Base-by-base conservation (phyloP, 2,888 invertebrate species). In the Tyria jacobaeae region DNA sequence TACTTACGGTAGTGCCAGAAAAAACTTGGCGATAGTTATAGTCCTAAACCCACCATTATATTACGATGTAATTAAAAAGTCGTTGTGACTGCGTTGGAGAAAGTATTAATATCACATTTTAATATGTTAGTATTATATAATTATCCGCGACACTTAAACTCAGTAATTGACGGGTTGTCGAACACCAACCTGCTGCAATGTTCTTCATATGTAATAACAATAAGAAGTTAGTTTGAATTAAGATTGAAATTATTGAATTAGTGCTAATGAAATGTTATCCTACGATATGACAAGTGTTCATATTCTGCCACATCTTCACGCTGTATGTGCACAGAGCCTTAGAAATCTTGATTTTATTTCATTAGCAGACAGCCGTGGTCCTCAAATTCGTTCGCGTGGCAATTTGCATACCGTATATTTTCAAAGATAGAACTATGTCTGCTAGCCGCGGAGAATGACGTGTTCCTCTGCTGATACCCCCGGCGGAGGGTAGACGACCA, bases 121-220 rank as follows among this genome's bases (percentile, higher is more conserved):
- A 60, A 60, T 53, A 54, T 15, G 54, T 49, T 24, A 48, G 60
- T 53, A 54, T 39, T 54, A 27, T 15, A 27, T 60, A 60, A 60
- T 60, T 49, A 54, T 35, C 39, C 49, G 31, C 21, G 60, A 60
- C 60, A 60, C 49, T 54, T 60, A 49, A 44, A 54, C 60, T 53
- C 39, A 4, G 41, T 60, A 60, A 60, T 60, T 54, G 60, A 60
- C 54, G 47, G n/a, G 14, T 31, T 31, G 15, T 17, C 55, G 50
- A 49, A 55, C 55, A 44, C 10, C 25, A 55, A 50, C 41, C 60
- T 50, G 50, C 55, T 60, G 54, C 21, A n/a, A n/a, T 17, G 55
- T 7, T 48, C 31, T 25, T 25, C 35, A 10, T 21, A 37, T 49
- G 37, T 21, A 49, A 49, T 53, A 53, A 54, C 54, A 60, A 54